Base-by-base conservation (phyloP, 2,797 vertebrate genomes). In the Hoplostethus mediterraneus region DNA sequence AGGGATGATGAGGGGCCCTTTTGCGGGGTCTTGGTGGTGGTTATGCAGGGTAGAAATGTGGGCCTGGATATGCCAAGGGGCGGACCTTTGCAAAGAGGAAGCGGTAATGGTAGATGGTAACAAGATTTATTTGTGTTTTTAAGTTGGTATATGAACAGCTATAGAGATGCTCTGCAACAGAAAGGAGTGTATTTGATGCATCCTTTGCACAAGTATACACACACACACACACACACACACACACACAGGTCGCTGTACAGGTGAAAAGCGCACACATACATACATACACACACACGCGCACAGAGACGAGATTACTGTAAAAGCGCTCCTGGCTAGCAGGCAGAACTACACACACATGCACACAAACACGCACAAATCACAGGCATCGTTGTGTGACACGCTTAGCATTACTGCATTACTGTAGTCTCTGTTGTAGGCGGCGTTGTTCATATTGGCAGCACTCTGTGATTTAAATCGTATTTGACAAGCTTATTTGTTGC, bases 191-290 rank as follows among this genome's bases (percentile, higher is more conserved):
- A 28, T 21, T 38, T 6, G 21, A 40, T 6, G 6, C 48, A 38
- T 12, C 48, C 28, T 11, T 17, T 25, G 10, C 28, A 63, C 30
- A 51, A 14, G n/a, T 14, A n/a, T 40, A 61, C 4, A 30, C 58
- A 60, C 11, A 44, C 12, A 47, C 6, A 16, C 60, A 62, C 44
- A 49, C 54, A 68, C 17, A 57, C 21, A 59, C 49, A 38, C 61
- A 54, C 4, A 49, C 33, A 51, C 25, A 78, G 12, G 86, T 86
- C 86, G 83, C 89, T 87, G 89, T 74, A 88, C 59, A 76, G 67
- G 81, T 80, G 28, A 80, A 84, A 91, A 87, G 84, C 73, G 76
- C 89, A 84, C 84, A 84, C 71, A 70, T 42, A 62, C 47, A 60
- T 31, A 44, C 55, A 36, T 14, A 54, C 49, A 36, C 67, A 78